Evolutionary conservation across 2,797 vertebrate genomes (phyloP), one percentile per base, ranked within the genome.

Genomic region (Siniperca undulata): DNA sequence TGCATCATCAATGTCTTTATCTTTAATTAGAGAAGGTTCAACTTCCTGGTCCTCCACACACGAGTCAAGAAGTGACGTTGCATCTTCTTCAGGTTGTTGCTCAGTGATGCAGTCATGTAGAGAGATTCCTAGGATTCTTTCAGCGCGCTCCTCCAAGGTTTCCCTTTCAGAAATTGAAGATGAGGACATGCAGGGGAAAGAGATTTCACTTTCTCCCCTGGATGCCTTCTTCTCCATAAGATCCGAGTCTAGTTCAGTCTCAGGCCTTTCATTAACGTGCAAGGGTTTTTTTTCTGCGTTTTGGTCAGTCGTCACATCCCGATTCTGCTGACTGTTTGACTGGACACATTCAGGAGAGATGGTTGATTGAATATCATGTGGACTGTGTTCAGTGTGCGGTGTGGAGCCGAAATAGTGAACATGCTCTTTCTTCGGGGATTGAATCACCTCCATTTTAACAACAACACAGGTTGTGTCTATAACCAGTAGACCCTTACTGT

Each of bases 381-480:
- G 65, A 82, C 56, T 80, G 12, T 85, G 67, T 62, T 88, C 82
- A 36, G 30, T 17, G 8, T 84, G 30, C 68, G 70, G 46, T 24
- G 55, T n/a, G 64, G 86, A 78, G 70, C 46, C 84, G 12, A 94
- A 61, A 82, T 92, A 93, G 62, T 93, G 91, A 70, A 96, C 93
- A 16, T 91, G 94, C 56, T 95, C 93, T 69, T 93, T 96, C 78
- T 91, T 93, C 46, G 94, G 94, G 30, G 91, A 87, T 55, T 91
- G 87, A 50, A 96, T 91, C 67, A 93, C 78, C 66, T 96, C 94
- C 73, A 95, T 93, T 88, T 94, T 94, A 14, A 96, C 95, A 19
- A 95, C 85, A 71, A 96, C 93, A 42, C 93, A 92, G 46, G 92
- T 94, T 44, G 94, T 92, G 82, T 96, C 93, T 1, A 93, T 93